Evolutionary conservation across 92 coral and sea anemone species (phyloP), one percentile per base, ranked within the genome.

Genomic region (Galaxea fascicularis): DNA sequence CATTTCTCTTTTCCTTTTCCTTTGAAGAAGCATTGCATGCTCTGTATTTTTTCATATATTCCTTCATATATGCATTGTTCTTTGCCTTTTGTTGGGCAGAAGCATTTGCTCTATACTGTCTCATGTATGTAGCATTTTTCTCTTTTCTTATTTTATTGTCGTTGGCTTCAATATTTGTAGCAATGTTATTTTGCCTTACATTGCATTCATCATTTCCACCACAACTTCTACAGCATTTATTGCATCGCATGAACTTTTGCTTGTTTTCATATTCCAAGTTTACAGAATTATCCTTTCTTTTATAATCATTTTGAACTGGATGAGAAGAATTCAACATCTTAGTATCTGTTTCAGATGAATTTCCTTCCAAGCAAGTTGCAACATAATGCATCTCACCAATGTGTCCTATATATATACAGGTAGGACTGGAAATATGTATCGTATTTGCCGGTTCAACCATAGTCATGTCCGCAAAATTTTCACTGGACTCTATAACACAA

Each of bases 401-500:
- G 54, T 49, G 54, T 49, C 13, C 54, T 49, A 49, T 49, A 49
- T 49, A 49, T 4, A 49, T n/a, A n/a, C n/a, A n/a, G n/a, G n/a
- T 49, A 49, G 54, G 54, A 4, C 54, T 10, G 10, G 54, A 14
- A 49, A 49, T 49, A 4, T 49, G 54, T 4, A 9, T 8, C 54
- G 10, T 14, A 49, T 49, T 49, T 3, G 54, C 11, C 10, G 54
- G 54, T 10, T 49, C 54, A 49, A 49, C 54, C 54, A 49, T 14
- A 4, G 54, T 49, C 54, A 49, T 49, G 10, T 49, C 54, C 6
- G 41, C 41, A 35, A 62, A 90, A 52, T 56, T 53, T 41, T 56
- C 76, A 58, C 72, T n/a, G 31, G 93, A 80, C 66, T 90, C 90
- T 64, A 81, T 75, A 7, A 90, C 81, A 73, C 72, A 22, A 78